These are phyloP conservation scores for Dicerorhinus sumatrensis DNA, from an alignment of 2,113 vertebrate genomes.

Conservation along the genomic window DNA sequence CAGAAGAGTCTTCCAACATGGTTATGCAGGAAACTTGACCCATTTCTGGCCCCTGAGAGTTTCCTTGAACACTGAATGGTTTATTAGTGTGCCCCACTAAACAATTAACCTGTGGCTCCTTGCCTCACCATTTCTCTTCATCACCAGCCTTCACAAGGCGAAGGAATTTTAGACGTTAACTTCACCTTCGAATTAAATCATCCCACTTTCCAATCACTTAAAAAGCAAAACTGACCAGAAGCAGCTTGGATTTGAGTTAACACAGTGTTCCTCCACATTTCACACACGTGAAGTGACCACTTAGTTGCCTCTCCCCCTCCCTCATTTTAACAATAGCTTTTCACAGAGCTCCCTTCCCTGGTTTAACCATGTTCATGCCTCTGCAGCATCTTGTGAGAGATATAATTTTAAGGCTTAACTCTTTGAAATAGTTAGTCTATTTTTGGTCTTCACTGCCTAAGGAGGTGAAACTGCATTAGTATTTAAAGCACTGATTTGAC, in stretches of 20 bases:
- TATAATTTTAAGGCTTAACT: neutral
- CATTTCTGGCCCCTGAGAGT: neutral
- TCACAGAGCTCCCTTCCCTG: neutral
- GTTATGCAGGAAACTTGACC: too few species aligned
- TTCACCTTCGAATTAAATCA: neutral
- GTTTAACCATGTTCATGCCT: neutral
- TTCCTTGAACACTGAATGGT: neutral
- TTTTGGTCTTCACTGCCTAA: neutral
- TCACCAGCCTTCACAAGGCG: neutral
- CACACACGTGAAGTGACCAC: rapidly evolving
- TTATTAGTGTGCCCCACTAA: neutral
- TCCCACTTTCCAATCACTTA: neutral
- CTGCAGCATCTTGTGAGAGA: neutral
- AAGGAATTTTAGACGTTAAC: neutral
- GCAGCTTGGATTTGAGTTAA: neutral
- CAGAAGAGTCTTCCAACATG: neutral
- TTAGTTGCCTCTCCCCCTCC: neutral
- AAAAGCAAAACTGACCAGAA: neutral
- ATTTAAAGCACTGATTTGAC: neutral
- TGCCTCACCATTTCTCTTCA: rapidly evolving
- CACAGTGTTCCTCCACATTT: neutral
- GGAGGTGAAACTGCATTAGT: neutral
- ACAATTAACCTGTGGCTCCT: neutral
- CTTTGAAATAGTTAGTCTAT: slow-evolving; percentile 32
- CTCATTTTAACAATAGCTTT: neutral